These are phyloP conservation scores for Drosophila murphyi DNA, from an alignment of 1,140 invertebrate species.

Conservation along the genomic window DNA sequence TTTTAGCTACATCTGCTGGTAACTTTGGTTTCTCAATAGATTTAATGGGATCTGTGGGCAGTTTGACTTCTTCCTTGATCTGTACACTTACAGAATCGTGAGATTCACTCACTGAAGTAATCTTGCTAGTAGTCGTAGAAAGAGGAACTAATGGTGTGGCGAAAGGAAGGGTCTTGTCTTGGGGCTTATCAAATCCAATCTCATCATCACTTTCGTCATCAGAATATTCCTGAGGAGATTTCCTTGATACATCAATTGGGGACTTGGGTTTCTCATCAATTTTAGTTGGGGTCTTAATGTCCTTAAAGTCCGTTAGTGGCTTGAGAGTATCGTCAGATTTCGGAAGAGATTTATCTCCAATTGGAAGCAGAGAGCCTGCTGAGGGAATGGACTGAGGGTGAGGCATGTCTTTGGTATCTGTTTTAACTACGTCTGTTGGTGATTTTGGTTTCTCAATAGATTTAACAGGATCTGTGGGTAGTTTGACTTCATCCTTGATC, in stretches of 20 bases:
- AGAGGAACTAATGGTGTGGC: background rate
- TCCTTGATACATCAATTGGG: conserved; percentile 13
- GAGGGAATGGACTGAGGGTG: too few relatives aligned
- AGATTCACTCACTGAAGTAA: conserved; percentile 4
- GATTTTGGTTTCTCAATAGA: conserved; percentile 19
- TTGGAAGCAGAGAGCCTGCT: too few relatives aligned
- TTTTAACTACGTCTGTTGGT: too few relatives aligned
- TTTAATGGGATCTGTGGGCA: background rate
- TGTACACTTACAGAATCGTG: background rate
- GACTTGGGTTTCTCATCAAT: conserved; percentile 24
- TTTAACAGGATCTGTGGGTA: background rate
- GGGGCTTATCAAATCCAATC: background rate
- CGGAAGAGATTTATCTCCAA: too few relatives aligned
- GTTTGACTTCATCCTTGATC: background rate
- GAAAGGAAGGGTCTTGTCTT: background rate
- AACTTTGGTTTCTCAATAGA: conserved; percentile 26
- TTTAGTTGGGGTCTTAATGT: background rate
- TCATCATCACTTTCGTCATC: conserved; percentile 29
- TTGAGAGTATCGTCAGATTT: too few relatives aligned
- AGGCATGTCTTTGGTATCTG: too few relatives aligned
- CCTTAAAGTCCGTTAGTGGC: too few relatives aligned
- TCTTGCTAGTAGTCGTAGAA: conserved; percentile 1
- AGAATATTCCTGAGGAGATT: conserved; percentile 14
- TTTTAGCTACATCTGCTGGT: conserved; percentile 19
- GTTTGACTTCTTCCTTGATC: background rate